phyloP scores from a whole-genome alignment of 92 coral and sea anemone genomes.

The Zoanthus sociatus region DNA sequence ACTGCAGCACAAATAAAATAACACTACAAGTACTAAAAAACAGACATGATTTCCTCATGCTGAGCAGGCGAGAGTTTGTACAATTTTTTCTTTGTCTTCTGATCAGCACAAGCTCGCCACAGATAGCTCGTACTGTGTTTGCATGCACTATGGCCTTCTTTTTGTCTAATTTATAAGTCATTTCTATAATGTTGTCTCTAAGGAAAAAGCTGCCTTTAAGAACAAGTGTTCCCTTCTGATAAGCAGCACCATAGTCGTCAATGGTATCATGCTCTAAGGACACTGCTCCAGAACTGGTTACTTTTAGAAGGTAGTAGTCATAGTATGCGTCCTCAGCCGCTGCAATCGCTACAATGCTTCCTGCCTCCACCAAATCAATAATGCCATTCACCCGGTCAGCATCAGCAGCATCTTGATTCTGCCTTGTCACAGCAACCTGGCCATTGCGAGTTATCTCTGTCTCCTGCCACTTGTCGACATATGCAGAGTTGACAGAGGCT shows the following conservation, averaged over 20 bases:
- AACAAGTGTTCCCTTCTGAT: constrained; percentile 7
- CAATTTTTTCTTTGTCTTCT: not conserved
- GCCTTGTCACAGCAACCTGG: constrained; percentile 9
- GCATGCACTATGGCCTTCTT: not conserved
- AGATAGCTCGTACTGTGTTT: constrained; percentile 10
- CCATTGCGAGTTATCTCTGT: constrained; percentile 13
- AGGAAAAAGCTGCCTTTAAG: constrained; percentile 11
- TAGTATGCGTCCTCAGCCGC: constrained; percentile 37
- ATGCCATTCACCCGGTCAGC: constrained; percentile 18
- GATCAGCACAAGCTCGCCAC: constrained; percentile 18
- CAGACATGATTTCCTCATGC: constrained; percentile 27
- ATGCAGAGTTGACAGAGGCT: constrained; percentile 12
- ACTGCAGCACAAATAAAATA: constrained; percentile 42
- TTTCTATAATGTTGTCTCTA: constrained; percentile 21
- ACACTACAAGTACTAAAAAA: constrained; percentile 10
- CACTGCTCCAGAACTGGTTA: constrained; percentile 32
- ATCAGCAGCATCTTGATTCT: constrained; percentile 25
- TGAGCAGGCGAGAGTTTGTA: constrained; percentile 8
- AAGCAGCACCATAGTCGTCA: constrained; percentile 38
- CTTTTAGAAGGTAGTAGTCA: constrained; percentile 43
- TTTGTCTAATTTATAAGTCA: constrained; percentile 14
- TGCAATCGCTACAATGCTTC: constrained; percentile 49
- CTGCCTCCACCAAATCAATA: not conserved
- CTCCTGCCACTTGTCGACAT: constrained; percentile 22
- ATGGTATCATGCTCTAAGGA: not conserved